Evolutionary conservation across 2,888 invertebrate genomes (phyloP), one percentile per base, ranked within the genome.

Genomic region (Ophonus ardosiacus): DNA sequence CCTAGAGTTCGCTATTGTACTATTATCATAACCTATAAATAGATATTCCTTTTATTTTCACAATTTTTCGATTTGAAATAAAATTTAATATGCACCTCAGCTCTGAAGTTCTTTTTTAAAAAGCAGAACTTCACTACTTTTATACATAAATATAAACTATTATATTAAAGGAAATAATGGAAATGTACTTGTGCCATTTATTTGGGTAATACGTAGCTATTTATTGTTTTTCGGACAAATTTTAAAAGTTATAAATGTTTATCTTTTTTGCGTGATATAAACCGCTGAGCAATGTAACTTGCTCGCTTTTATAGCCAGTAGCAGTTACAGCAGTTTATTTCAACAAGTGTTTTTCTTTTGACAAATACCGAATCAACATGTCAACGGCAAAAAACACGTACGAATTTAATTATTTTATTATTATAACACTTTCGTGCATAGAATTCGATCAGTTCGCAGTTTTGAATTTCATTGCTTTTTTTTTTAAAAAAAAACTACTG

Each of bases 301-400:
- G 0, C 3, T 13, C 43, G 43, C 43, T 10, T 8, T 21, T 21
- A 21, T 7, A 7, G 63, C 8, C 18, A 18, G 8, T 2, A 21
- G 63, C 63, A 24, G 18, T 59, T 15, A 10, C 59, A 59, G 59
- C 18, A 5, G 10, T 63, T 63, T 18, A 63, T 24, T 59, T 59
- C 13, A 13, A 51, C 43, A 51, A 51, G 43, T 86, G 88, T 21
- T 90, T 90, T 86, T 51, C 43, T 8, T 51, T 51, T 8, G 43
- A 13, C 13, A 13, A 13, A 51, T 13, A 51, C 43, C 2, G 13
- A 13, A 1, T 10, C 43, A 13, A 51, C 43, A 51, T 86, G 90
- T 78, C 89, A 89, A 85, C 90, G 90, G 83, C 86, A 86, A 76
- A 85, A 51, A 51, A 51, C 43, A 51, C 43, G 43, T 51, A 59